Percentiles rank a stretch among this genome's conserved stretches.
Evolutionary conservation across 2,797 vertebrate genomes (phyloP).

Genomic region (Oryzias sinensis): DNA sequence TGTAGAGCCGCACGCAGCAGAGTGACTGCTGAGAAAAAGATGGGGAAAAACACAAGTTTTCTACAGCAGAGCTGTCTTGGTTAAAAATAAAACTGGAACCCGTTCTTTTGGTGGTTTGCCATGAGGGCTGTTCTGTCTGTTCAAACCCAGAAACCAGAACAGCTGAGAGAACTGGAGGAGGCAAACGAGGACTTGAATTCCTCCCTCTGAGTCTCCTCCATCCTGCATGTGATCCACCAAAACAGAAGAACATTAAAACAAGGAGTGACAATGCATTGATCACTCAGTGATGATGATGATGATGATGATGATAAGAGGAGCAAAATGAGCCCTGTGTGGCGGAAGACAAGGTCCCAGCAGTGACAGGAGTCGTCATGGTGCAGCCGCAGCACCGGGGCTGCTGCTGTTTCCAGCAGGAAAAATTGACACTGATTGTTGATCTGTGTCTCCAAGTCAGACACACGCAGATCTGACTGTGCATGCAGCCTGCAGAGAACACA

Average conservation of each 20-base stretch:
- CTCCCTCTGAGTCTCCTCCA: slow-evolving; percentile 37
- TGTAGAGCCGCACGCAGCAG: slow-evolving; percentile 24
- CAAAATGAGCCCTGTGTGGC: slow-evolving; percentile 50
- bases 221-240: slow-evolving; percentile 29
- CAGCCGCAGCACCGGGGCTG: slow-evolving; percentile 37
- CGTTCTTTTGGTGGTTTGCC: slow-evolving; percentile 19
- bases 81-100: slow-evolving; percentile 35
- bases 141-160: slow-evolving; percentile 23
- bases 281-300: slow-evolving; percentile 27
- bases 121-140: slow-evolving; percentile 25
- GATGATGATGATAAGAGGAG: slow-evolving; percentile 31
- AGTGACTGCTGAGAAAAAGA: slow-evolving; percentile 17
- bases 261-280: slow-evolving; percentile 22
- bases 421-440: slow-evolving; percentile 34
- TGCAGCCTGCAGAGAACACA: neutral
- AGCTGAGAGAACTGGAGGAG: slow-evolving; percentile 23
- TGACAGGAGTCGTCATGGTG: slow-evolving; percentile 60
- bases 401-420: slow-evolving; percentile 25
- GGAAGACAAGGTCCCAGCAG: slow-evolving; percentile 42
- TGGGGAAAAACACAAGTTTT: slow-evolving; percentile 15
- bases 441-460: slow-evolving; percentile 24
- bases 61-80: slow-evolving; percentile 10
- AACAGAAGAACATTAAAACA: slow-evolving; percentile 52
- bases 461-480: slow-evolving; percentile 5
- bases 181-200: slow-evolving; percentile 12